Base-by-base conservation (phyloP, 1,140 invertebrate species). In the Ceratosolen fusciceps region DNA sequence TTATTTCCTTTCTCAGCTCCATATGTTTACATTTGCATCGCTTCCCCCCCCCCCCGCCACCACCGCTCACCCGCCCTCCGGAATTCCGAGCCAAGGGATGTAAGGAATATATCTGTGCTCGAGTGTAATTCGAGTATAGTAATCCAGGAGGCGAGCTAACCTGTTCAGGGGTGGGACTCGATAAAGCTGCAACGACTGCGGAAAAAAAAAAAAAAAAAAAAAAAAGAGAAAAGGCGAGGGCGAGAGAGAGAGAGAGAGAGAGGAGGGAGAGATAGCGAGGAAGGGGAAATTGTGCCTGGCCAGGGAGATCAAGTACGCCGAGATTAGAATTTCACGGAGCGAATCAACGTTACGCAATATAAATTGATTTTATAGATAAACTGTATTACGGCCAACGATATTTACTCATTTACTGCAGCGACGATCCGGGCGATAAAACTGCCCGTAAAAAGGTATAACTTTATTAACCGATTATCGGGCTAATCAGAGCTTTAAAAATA, bases 381-480 rank as follows among this genome's bases (percentile, higher is more conserved):
- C 12, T 65, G 7, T 34, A 37, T 37, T 3, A 19, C 16, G 34
- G 7, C 19, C 4, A 62, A 37, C 31, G 8, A 19, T 37, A 37
- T n/a, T 65, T 65, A 34, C 37, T 37, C 31, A 65, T 65, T 37
- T 31, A 31, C 8, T 19, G 21, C 60, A n/a, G n/a, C 16, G 31
- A 37, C 60, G 60, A 65, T 37, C 19, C 4, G 19, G 3, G 60
- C 31, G 60, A 37, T 65, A 65, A 65, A 8, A 37, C 2, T 31
- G 3, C 19, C 31, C 19, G 16, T 65, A 65, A 65, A 65, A 65
- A n/a, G 14, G 60, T 37, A 65, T 65, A 37, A 37, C 31, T 65
- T 65, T 65, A 65, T 65, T 65, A 65, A n/a, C 60, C 60, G 60
- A 65, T 65, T 65, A 65, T 10, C 31, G 4, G 12, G 31, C 60